Base-by-base conservation (phyloP, 2,888 invertebrate genomes). In the Plutella xylostella region DNA sequence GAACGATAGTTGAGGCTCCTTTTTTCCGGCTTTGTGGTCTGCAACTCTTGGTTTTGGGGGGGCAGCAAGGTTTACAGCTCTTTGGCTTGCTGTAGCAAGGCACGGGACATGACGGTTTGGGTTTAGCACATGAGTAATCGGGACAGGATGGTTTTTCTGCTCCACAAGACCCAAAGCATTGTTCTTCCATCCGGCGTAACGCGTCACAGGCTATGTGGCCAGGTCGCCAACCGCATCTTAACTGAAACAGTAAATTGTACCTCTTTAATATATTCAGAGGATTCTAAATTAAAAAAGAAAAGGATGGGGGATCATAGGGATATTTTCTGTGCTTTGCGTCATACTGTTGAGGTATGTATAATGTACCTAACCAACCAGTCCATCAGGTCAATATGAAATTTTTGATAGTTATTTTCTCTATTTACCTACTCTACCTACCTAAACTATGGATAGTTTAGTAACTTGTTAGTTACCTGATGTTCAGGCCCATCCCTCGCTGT, bases 121-220 rank as follows among this genome's bases (percentile, higher is more conserved):
- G 35, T n/a, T 37, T 37, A 20, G 15, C 33, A 15, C 33, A 33
- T 1, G 33, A 33, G 14, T 15, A 14, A 14, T 15, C 14, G 2
- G 33, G 33, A 7, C 33, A 14, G 33, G 15, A 33, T n/a, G 33
- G 33, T 7, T 2, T 14, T n/a, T n/a, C n/a, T 17, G 35, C 17
- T 18, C 35, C 7, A 12, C 35, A 19, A 11, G 5, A 5, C 11
- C 35, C 20, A 53, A 73, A 71, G 51, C 76, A 72, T 55, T 79
- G 74, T 35, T 65, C 65, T 50, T 79, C 78, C 28, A 83, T 82
- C 51, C 53, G 69, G 51, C 57, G 66, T 5, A 83, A 68, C 18
- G 82, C 82, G 3, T 73, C 62, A 51, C 80, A 80, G 17, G 75
- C 71, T 45, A 83, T 79, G 55, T 82, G 82, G n/a, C 82, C 82